Evolutionary conservation across 2,888 invertebrate genomes (phyloP).

Genomic region (Pecten maximus): DNA sequence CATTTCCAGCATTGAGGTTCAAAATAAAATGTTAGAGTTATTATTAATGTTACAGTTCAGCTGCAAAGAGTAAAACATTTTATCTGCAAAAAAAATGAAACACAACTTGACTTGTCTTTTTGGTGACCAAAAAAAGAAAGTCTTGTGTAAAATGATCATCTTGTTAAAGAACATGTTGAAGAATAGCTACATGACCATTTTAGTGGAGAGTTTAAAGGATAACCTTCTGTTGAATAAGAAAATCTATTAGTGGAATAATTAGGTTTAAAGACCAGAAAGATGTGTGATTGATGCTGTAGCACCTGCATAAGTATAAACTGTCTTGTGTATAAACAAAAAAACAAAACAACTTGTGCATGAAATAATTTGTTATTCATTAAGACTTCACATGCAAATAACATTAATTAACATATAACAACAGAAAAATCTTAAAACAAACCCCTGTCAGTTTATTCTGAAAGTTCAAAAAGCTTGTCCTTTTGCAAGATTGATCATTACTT

Average conservation of each 20-base stretch:
- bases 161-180: no score
- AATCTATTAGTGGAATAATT: neutral
- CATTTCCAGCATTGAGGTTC: no score
- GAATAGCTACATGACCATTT: neutral
- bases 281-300: neutral
- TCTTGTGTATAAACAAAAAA: neutral
- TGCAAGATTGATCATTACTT: neutral
- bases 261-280: neutral
- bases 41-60: no score
- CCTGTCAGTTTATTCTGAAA: slow-evolving; percentile 1
- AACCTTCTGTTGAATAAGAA: neutral
- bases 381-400: neutral
- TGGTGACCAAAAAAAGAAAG: neutral
- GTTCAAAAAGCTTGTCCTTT: neutral
- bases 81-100: neutral
- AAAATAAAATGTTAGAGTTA: no score
- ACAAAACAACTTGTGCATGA: neutral
- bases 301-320: neutral
- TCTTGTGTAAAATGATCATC: neutral
- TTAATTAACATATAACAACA: neutral
- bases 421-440: slow-evolving; percentile 12
- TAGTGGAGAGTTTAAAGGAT: neutral
- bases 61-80: no score
- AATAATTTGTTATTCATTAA: neutral
- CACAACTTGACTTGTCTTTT: neutral